These are phyloP conservation scores for Xiphophorus maculatus DNA, from an alignment of 2,113 vertebrate species.

Conservation along the genomic window DNA sequence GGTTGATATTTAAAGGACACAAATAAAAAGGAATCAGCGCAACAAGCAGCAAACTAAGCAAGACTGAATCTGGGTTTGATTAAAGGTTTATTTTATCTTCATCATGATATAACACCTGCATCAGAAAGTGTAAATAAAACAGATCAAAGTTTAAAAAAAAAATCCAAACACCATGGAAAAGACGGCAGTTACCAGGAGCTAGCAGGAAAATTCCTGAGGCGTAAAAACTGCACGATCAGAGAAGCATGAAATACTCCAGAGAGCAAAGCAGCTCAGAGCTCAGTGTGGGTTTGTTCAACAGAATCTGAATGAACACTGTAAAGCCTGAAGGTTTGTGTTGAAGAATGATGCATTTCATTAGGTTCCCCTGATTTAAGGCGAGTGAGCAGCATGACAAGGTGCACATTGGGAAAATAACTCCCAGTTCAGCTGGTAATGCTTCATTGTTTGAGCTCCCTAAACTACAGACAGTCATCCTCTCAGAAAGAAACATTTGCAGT, in stretches of 20 bases:
- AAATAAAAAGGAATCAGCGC: conserved; percentile 2
- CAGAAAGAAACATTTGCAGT: too few species aligned
- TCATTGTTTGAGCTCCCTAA: neutral
- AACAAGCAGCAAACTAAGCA: neutral
- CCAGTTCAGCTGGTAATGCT: neutral
- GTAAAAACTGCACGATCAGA: neutral
- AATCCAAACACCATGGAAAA: neutral
- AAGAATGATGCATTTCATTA: conserved; percentile 5
- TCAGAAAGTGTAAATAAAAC: neutral
- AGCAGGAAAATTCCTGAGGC: neutral
- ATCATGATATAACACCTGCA: neutral
- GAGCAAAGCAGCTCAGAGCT: neutral
- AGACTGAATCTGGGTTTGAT: neutral
- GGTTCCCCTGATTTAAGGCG: neutral
- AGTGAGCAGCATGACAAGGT: neutral
- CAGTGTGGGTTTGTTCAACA: conserved; percentile 19
- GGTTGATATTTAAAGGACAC: conserved; percentile 13
- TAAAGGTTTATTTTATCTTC: neutral
- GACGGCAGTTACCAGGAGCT: neutral
- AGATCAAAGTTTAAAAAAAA: neutral
- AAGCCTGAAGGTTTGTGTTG: neutral
- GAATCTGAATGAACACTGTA: neutral
- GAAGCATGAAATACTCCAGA: conserved; percentile 11
- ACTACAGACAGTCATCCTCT: too few species aligned
- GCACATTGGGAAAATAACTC: neutral